These are phyloP conservation scores for Styela plicata DNA, from an alignment of 23 tunicate genomes.

Conservation along the genomic window DNA sequence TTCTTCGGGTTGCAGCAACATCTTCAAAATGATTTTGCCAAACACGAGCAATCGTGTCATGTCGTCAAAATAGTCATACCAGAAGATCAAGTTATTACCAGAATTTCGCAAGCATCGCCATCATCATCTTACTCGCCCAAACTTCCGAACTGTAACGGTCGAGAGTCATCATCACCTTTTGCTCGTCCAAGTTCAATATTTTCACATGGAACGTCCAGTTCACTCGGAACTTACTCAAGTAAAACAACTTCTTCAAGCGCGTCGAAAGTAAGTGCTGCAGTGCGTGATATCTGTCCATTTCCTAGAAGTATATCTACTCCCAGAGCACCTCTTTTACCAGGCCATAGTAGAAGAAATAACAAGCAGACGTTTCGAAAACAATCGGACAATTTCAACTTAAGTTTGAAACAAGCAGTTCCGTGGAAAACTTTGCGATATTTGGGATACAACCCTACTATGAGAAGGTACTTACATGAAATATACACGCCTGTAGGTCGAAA, in stretches of 20 bases:
- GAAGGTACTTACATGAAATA: constrained; percentile 45
- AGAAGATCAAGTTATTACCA: constrained; percentile 4
- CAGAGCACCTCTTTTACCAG: background rate
- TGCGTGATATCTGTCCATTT: constrained; percentile 52
- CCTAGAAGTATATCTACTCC: constrained; percentile 15
- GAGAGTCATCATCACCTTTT: constrained; percentile 41
- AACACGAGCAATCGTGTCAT: constrained; percentile 35
- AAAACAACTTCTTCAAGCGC: constrained; percentile 14
- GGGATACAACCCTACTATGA: constrained; percentile 68
- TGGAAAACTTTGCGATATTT: constrained; percentile 47
- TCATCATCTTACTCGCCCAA: background rate
- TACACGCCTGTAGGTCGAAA: constrained; percentile 31
- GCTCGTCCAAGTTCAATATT: constrained; percentile 32
- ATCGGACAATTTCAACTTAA: background rate
- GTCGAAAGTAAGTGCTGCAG: constrained; percentile 48
- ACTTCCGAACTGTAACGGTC: background rate
- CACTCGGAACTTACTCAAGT: constrained; percentile 3
- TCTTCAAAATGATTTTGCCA: background rate
- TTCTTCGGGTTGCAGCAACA: background rate
- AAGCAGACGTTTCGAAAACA: background rate
- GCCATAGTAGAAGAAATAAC: background rate
- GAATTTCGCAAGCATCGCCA: background rate
- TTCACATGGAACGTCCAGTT: constrained; percentile 4
- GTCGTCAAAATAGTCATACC: constrained; percentile 62
- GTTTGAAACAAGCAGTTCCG: constrained; percentile 35